Evolutionary conservation across 2,797 vertebrate species (phyloP).

Genomic region (Macrochelys suwanniensis): DNA sequence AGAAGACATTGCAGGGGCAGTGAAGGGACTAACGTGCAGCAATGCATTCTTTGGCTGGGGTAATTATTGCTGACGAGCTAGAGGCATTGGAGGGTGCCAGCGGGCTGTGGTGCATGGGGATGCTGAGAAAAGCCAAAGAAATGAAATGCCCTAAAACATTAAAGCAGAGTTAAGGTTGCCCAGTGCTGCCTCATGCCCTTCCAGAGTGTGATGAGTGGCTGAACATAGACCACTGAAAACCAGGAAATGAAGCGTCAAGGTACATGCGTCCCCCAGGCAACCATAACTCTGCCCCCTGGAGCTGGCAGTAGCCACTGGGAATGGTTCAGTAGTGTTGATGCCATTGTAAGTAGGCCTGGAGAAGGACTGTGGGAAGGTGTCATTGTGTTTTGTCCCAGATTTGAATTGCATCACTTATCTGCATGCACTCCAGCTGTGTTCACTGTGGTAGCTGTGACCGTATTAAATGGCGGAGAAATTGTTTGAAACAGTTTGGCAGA

Average conservation of each 20-base stretch:
- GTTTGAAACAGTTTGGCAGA: background rate
- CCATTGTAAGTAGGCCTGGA: background rate
- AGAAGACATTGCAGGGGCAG: no score
- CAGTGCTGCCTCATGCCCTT: no score
- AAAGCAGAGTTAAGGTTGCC: no score
- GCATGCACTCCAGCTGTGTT: constrained; percentile 13
- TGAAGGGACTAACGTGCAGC: no score
- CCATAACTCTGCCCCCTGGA: background rate
- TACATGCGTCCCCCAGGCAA: background rate
- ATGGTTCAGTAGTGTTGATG: background rate
- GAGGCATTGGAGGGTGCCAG: no score
- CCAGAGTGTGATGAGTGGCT: background rate
- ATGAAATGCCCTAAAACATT: no score
- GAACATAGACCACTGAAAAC: background rate
- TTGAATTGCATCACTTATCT: background rate
- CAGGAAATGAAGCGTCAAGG: background rate
- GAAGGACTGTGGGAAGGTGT: no score
- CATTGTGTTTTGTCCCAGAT: background rate
- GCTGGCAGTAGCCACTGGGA: background rate
- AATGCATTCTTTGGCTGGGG: no score
- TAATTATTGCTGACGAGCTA: no score
- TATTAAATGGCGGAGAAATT: constrained; percentile 29
- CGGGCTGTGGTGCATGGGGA: no score
- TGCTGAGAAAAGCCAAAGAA: no score
- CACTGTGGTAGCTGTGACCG: background rate